Evolutionary conservation across 2,888 invertebrate species (phyloP).

Genomic region (Gnatocerus cornutus): DNA sequence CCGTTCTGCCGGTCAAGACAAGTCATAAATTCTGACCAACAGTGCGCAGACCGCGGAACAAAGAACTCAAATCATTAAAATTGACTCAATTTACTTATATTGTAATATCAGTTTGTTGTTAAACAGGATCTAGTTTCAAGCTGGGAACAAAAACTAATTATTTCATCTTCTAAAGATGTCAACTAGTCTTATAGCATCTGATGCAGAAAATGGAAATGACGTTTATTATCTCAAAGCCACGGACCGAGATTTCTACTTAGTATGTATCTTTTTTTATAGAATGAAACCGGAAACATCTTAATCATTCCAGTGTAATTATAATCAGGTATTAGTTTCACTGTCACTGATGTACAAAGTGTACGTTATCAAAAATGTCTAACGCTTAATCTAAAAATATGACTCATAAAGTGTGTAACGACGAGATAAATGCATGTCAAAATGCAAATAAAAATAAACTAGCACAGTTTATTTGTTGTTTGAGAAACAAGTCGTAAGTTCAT

Average conservation of each 20-base stretch:
- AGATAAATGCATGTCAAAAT: background rate
- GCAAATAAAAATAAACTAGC: too few species aligned
- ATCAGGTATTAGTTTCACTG: constrained; percentile 7
- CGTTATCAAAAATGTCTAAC: constrained; percentile 2
- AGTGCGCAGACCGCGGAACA: constrained; percentile 14
- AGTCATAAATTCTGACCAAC: constrained; percentile 24
- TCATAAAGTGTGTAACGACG: background rate
- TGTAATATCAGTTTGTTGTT: background rate
- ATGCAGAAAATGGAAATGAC: constrained; percentile 17
- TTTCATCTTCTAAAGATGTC: background rate
- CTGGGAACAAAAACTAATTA: background rate
- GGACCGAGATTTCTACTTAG: background rate
- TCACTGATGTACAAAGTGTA: background rate
- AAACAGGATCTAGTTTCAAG: background rate
- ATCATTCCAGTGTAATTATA: constrained; percentile 1
- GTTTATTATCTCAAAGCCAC: constrained; percentile 11
- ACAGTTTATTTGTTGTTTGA: too few species aligned
- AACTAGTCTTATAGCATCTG: background rate
- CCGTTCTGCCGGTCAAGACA: constrained; percentile 33
- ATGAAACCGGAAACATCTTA: constrained; percentile 11
- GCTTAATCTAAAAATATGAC: background rate
- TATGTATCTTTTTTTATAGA: constrained; percentile 13
- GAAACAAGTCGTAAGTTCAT: too few species aligned
- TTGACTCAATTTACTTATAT: constrained; percentile 5
- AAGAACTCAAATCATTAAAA: constrained; percentile 13